phyloP scores from a whole-genome alignment of 2,113 vertebrate genomes.

The Recurvirostra avosetta region DNA sequence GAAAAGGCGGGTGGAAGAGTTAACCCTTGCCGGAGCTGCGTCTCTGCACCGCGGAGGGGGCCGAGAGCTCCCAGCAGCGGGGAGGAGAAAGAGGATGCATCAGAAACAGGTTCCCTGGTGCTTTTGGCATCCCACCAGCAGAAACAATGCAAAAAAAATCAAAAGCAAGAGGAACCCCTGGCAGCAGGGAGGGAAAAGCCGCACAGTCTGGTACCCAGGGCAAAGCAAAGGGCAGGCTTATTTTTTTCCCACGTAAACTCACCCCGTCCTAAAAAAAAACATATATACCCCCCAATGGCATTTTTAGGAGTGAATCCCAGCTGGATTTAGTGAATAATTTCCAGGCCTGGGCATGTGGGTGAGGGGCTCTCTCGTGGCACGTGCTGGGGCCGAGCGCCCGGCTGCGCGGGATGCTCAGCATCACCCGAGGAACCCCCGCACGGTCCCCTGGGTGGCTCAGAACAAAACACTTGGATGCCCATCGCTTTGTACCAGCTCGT shows the following conservation, averaged over 20 bases:
- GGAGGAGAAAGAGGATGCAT: background rate
- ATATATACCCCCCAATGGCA: fast-evolving
- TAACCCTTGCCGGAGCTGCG: conserved; percentile 5
- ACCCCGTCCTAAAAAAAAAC: background rate
- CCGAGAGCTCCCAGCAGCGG: background rate
- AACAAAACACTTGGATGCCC: background rate
- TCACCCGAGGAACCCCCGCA: fast-evolving
- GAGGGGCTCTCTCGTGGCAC: background rate
- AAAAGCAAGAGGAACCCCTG: background rate
- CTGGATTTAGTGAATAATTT: background rate
- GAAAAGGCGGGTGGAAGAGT: background rate
- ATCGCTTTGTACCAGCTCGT: background rate
- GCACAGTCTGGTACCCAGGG: background rate
- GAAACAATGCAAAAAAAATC: background rate
- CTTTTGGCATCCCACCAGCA: background rate
- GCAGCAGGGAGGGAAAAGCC: background rate
- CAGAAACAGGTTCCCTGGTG: background rate
- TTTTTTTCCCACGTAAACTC: background rate
- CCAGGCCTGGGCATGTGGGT: background rate
- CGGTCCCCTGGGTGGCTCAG: background rate
- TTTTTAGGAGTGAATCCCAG: background rate
- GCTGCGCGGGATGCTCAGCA: background rate
- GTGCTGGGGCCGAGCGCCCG: background rate
- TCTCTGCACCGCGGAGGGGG: background rate
- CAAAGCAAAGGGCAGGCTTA: background rate